Percentiles rank a stretch among this genome's conserved stretches.
Conservation (phyloP, 2,888 invertebrate genomes). For the Melinopterus prodromus region DNA sequence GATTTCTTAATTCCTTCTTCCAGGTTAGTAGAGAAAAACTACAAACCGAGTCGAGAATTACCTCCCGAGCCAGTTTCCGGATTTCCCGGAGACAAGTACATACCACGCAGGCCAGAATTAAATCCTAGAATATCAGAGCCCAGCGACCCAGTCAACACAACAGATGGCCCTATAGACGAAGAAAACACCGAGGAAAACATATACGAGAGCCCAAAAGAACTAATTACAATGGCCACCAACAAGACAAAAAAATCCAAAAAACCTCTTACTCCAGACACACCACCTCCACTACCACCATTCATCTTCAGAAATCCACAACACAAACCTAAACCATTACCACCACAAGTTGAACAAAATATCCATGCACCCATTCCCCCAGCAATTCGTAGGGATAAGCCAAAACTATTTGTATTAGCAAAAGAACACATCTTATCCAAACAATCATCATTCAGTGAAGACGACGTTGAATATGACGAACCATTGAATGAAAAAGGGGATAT, state of each 20-base stretch:
- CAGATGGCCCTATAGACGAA: not conserved
- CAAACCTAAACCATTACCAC: conserved; percentile 6
- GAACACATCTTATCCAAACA: not conserved
- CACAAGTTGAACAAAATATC: not conserved
- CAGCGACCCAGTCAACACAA: conserved; percentile 17
- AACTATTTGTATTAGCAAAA: not conserved
- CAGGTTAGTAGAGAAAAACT: not conserved
- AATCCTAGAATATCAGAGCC: not conserved
- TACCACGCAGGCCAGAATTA: not conserved
- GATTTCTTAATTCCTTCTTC: not conserved
- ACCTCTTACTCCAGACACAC: not conserved
- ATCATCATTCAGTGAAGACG: not conserved
- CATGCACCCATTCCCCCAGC: not conserved
- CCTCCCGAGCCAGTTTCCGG: conserved; percentile 26
- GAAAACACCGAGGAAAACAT: conserved; percentile 13
- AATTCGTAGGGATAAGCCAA: not conserved
- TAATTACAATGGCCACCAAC: not conserved
- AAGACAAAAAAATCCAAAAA: not conserved
- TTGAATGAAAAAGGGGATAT: conserved; percentile 13
- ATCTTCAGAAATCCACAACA: not conserved
- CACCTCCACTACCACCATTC: not conserved
- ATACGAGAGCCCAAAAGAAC: conserved; percentile 14
- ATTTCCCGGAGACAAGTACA: conserved; percentile 18
- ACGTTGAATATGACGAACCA: conserved; percentile 22
- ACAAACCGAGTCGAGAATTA: conserved; percentile 8